These are phyloP conservation scores for Andrena hattorfiana DNA, from an alignment of 2,888 invertebrate genomes.

Conservation along the genomic window DNA sequence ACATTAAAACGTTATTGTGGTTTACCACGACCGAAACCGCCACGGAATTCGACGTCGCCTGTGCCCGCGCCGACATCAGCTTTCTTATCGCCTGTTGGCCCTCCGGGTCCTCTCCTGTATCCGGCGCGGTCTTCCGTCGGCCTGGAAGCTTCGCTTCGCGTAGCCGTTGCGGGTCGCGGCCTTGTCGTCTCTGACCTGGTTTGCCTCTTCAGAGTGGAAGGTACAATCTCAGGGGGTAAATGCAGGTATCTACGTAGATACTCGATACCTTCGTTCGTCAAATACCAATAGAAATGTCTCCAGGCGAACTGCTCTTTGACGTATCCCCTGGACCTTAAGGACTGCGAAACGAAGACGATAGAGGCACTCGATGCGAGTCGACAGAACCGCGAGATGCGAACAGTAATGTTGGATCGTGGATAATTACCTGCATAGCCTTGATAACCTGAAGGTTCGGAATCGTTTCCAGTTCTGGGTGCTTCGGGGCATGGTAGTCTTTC, in stretches of 20 bases:
- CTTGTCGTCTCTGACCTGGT: constrained; percentile 94
- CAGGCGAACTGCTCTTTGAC: constrained; percentile 99
- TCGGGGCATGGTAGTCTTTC: constrained; percentile 99
- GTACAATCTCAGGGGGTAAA: constrained; percentile 99
- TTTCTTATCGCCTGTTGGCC: constrained; percentile 93
- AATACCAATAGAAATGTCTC: constrained; percentile 99
- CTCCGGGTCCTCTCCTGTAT: constrained; percentile 92
- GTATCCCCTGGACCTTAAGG: constrained; percentile 97
- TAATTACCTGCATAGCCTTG: constrained; percentile 94
- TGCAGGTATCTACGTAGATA: constrained; percentile 98
- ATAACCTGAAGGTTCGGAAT: constrained; percentile 99
- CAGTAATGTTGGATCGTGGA: not conserved
- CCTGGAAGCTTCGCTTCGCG: constrained; percentile 89
- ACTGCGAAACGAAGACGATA: constrained; percentile 85
- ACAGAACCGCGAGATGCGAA: not conserved
- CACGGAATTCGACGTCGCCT: constrained; percentile 95
- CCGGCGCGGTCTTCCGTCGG: constrained; percentile 93
- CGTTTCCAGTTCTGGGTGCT: constrained; percentile 97
- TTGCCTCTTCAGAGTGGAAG: constrained; percentile 97
- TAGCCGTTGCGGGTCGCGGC: constrained; percentile 90
- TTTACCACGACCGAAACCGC: constrained; percentile 84
- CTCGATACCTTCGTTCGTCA: constrained; percentile 99
- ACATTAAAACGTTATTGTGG: constrained; percentile 76
- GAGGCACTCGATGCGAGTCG: not conserved
- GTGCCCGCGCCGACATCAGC: constrained; percentile 98